These are phyloP conservation scores for Myopa testacea DNA, from an alignment of 2,888 invertebrate species.

Conservation along the genomic window DNA sequence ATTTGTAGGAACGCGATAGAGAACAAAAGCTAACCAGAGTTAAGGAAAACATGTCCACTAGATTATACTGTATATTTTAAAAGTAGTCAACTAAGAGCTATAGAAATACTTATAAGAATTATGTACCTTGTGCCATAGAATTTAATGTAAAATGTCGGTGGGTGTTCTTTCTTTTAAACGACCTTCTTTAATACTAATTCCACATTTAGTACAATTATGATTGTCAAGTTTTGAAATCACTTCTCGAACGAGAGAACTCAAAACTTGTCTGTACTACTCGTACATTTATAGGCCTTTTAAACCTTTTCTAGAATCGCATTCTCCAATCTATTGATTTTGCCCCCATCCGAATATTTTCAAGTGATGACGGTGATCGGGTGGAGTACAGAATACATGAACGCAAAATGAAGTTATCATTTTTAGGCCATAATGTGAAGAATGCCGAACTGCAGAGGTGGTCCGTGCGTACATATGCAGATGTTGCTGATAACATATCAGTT, in stretches of 20 bases:
- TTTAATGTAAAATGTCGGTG: too few relatives aligned
- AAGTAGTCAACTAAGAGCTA: too few relatives aligned
- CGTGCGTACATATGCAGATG: background rate
- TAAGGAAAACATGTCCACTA: too few relatives aligned
- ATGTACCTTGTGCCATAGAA: too few relatives aligned
- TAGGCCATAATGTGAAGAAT: background rate
- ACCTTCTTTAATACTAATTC: background rate
- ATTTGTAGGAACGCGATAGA: conserved; percentile 48
- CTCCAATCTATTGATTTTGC: background rate
- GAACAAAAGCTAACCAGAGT: background rate
- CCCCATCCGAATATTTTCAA: background rate
- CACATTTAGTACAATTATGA: background rate
- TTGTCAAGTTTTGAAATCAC: conserved; percentile 40
- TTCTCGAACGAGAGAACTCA: background rate
- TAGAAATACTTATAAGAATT: too few relatives aligned
- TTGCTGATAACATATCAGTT: background rate
- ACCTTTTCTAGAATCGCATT: background rate
- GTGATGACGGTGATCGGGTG: too few relatives aligned
- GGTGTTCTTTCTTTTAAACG: too few relatives aligned
- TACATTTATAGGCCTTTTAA: too few relatives aligned
- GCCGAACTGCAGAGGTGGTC: background rate
- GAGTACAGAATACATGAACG: too few relatives aligned
- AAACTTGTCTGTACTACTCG: background rate
- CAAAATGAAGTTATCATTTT: background rate
- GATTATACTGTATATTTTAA: too few relatives aligned